Evolutionary conservation across 2,888 invertebrate genomes (phyloP).

Genomic region (Scrobipalpa atriplicella): DNA sequence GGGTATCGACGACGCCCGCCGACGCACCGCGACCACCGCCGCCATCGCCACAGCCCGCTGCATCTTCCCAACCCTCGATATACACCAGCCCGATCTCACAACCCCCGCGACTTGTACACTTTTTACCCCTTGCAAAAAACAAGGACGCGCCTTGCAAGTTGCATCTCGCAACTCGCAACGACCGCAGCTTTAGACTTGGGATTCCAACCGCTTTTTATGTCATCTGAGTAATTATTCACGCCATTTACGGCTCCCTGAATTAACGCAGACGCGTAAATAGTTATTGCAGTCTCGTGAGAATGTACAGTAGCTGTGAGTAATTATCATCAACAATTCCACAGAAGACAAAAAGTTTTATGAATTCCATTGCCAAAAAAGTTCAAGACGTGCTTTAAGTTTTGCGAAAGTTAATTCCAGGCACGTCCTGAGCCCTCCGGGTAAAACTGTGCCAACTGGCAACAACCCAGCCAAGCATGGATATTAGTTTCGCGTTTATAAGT

Average conservation of each 20-base stretch:
- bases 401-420: neutral
- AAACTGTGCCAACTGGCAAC: neutral
- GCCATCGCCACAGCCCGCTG: constrained; percentile 62
- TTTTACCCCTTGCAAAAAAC: constrained; percentile 58
- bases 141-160: constrained; percentile 34
- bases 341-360: constrained; percentile 18
- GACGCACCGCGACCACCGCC: constrained; percentile 39
- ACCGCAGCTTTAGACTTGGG: constrained; percentile 53
- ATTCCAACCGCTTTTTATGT: constrained; percentile 69
- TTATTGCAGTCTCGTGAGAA: constrained; percentile 59
- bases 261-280: constrained; percentile 58
- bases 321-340: constrained; percentile 11
- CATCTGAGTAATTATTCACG: constrained; percentile 68
- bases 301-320: constrained; percentile 36
- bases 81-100: constrained; percentile 39
- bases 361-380: constrained; percentile 19
- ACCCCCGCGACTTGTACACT: constrained; percentile 47
- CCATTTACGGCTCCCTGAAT: constrained; percentile 70
- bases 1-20: constrained; percentile 38
- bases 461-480: neutral
- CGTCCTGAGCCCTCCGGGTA: neutral
- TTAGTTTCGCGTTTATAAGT: constrained; percentile 3
- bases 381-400: constrained; percentile 5
- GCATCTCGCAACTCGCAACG: constrained; percentile 45
- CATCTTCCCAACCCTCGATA: constrained; percentile 59